Base-by-base conservation (phyloP, 2,113 vertebrate species). In the Entelurus aequoreus region DNA sequence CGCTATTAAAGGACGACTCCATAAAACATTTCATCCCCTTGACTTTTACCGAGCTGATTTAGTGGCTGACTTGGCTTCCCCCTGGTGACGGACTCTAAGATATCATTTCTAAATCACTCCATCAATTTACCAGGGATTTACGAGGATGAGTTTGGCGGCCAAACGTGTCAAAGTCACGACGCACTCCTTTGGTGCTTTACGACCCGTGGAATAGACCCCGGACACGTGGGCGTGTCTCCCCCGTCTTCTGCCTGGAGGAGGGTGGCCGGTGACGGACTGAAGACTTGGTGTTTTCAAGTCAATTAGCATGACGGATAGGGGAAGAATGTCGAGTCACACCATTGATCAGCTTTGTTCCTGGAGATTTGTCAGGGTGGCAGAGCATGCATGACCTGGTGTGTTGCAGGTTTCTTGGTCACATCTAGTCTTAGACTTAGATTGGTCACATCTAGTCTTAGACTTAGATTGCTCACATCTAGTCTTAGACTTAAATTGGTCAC, bases 121-220 rank as follows among this genome's bases (percentile, higher is more conserved):
- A 54, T 79, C 78, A 54, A 60, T 55, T 65, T 42, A 36, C 50
- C 53, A 11, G 65, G 70, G 68, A 68, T 81, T 81, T 78, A 80
- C 46, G 60, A 66, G 63, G 70, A 73, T 48, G 4, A 47, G 16
- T 65, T 72, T 60, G 72, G 21, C 55, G 63, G 66, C 63, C 69
- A 60, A 75, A 80, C 37, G 54, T 55, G 72, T 54, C 48, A 53
- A 11, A 72, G 76, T 76, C 78, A 71, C 59, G 36, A 36, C 61
- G 65, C 65, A 44, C 60, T 70, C 71, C 78, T 76, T 67, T 71
- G 74, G 70, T 71, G 78, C 72, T 85, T 82, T 75, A 72, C 49
- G 54, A 77, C 69, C 75, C 76, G 66, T 85, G 82, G 87, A 86
- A 84, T 80, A 82, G 75, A 73, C 50, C 61, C 62, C 40, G 62